Percentiles rank a stretch among this genome's conserved stretches.
Conservation (phyloP, 1,140 invertebrate species). For the Caenorhabditis briggsae region DNA sequence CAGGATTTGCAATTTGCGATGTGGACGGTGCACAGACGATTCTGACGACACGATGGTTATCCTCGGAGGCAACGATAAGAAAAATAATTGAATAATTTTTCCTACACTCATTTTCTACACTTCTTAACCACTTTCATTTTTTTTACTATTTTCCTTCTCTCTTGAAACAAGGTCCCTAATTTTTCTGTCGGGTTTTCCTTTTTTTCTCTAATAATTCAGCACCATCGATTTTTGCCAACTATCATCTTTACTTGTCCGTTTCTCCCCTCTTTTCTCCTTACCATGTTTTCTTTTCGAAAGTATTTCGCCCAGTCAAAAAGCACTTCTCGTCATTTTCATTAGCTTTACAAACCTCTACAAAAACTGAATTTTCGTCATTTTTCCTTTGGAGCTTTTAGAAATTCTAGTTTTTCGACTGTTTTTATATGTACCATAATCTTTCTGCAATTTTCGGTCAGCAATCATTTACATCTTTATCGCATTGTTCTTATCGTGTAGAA, state of each 20-base stretch:
- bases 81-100: slow-evolving; percentile 17
- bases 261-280: not conserved
- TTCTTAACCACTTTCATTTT: slow-evolving; percentile 16
- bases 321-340: not conserved
- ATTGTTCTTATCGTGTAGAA: not conserved
- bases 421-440: slow-evolving; percentile 4
- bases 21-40: not conserved
- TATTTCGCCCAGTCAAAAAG: not conserved
- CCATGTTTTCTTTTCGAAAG: not conserved
- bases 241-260: not conserved
- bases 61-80: not conserved
- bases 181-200: slow-evolving; percentile 1
- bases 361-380: too few relatives aligned
- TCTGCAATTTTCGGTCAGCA: not conserved
- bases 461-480: not conserved
- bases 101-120: slow-evolving; percentile 3
- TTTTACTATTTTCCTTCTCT: not conserved
- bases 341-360: not conserved
- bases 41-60: slow-evolving; percentile 3
- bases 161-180: slow-evolving; percentile 33
- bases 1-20: not conserved
- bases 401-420: not conserved
- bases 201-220: not conserved
- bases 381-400: too few relatives aligned
- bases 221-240: not conserved